phyloP scores from a whole-genome alignment of 2,888 invertebrate species.

The Diachrysia chrysitis region DNA sequence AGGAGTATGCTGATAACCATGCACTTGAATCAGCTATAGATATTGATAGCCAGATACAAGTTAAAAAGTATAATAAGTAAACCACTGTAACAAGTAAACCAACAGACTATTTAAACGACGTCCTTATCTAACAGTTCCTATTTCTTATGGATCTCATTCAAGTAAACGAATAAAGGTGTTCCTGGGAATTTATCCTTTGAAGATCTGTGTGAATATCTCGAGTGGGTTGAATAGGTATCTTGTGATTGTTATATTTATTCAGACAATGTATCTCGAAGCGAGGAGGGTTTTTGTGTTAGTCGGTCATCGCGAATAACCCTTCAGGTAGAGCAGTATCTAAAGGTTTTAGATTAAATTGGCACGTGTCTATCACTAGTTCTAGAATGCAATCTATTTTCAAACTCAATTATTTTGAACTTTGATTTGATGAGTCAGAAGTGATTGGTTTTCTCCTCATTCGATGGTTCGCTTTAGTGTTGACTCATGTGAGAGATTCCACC shows the following conservation, averaged over 20 bases:
- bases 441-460: slow-evolving; percentile 51
- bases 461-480: slow-evolving; percentile 46
- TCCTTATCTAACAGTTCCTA: not conserved
- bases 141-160: not conserved
- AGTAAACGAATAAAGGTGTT: slow-evolving; percentile 21
- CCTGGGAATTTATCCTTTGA: slow-evolving; percentile 29
- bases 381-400: slow-evolving; percentile 41
- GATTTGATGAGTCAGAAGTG: slow-evolving; percentile 53
- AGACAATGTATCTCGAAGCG: slow-evolving; percentile 33
- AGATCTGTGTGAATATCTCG: slow-evolving; percentile 27
- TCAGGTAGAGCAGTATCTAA: slow-evolving; percentile 35
- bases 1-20: slow-evolving; percentile 1
- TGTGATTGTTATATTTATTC: slow-evolving; percentile 42
- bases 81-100: not conserved
- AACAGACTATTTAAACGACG: not conserved
- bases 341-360: slow-evolving; percentile 47
- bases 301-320: slow-evolving; percentile 47
- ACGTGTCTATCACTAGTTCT: slow-evolving; percentile 31
- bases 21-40: not conserved
- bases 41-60: not conserved
- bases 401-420: slow-evolving; percentile 40
- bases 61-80: not conserved
- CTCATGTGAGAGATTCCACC: slow-evolving; percentile 40
- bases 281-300: slow-evolving; percentile 48
- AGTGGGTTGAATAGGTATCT: slow-evolving; percentile 34